phyloP scores from a whole-genome alignment of 1,140 invertebrate species.

The Phenacoccus solenopsis region DNA sequence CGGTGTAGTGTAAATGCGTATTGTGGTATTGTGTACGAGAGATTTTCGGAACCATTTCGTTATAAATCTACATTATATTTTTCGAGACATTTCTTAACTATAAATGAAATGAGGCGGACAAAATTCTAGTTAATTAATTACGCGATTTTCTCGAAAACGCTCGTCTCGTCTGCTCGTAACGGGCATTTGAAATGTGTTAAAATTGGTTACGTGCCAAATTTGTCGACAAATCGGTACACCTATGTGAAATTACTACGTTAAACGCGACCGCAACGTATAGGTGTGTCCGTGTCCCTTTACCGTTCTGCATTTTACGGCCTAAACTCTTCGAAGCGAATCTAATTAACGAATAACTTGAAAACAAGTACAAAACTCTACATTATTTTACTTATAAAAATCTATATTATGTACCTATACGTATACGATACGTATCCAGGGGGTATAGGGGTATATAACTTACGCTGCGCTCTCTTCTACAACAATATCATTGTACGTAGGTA shows the following conservation, averaged over 20 bases:
- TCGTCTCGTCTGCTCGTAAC: background rate
- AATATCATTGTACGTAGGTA: too few species aligned
- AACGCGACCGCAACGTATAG: background rate
- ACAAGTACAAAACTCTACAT: conserved; percentile 8
- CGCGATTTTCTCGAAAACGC: conserved; percentile 9
- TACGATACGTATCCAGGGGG: too few species aligned
- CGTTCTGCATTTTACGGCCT: conserved; percentile 8
- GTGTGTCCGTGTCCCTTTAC: background rate
- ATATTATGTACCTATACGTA: too few species aligned
- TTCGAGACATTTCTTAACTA: conserved; percentile 2
- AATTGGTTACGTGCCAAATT: conserved; percentile 5
- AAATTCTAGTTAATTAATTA: conserved; percentile 16
- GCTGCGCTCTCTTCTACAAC: too few species aligned
- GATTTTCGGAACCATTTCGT: background rate
- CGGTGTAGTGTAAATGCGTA: too few species aligned
- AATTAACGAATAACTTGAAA: conserved; percentile 11
- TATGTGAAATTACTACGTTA: background rate
- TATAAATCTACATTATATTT: conserved; percentile 4
- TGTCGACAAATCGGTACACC: conserved; percentile 13
- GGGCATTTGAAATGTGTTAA: conserved; percentile 8
- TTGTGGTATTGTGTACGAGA: background rate
- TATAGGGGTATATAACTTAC: too few species aligned
- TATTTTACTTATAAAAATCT: background rate
- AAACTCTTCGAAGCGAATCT: conserved; percentile 16
- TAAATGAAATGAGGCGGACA: conserved; percentile 8